These are phyloP conservation scores for Melanocharis versteri DNA, from an alignment of 2,113 vertebrate genomes.

Conservation along the genomic window DNA sequence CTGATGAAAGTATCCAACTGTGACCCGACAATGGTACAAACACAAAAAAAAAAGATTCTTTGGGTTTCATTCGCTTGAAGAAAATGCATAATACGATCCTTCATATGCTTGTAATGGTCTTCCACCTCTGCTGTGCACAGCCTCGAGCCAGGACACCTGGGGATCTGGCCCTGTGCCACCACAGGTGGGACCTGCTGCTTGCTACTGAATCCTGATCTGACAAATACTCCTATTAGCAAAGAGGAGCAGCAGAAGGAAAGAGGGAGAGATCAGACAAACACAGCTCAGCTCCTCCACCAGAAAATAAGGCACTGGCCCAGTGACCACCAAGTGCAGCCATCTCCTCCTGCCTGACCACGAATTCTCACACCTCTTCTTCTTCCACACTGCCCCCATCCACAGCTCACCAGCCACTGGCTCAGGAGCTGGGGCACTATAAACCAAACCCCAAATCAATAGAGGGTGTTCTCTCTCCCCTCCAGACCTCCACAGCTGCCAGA, in stretches of 20 bases:
- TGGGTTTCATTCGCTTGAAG: neutral
- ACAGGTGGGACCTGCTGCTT: neutral
- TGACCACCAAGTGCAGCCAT: neutral
- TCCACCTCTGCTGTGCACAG: neutral
- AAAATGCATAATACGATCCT: neutral
- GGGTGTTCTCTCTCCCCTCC: neutral
- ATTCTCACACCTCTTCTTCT: neutral
- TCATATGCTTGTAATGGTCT: neutral
- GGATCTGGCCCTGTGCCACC: neutral
- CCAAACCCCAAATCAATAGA: rapidly evolving
- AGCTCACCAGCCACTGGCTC: neutral
- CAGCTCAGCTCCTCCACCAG: neutral
- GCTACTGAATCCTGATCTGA: neutral
- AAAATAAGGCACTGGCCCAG: neutral
- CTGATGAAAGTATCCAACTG: constrained; percentile 33
- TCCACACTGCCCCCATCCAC: neutral
- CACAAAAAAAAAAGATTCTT: neutral
- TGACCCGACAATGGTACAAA: constrained; percentile 13
- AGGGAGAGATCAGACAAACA: neutral
- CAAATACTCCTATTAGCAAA: neutral
- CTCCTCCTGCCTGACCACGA: neutral
- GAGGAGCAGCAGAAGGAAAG: neutral
- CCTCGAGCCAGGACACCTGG: neutral
- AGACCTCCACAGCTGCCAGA: neutral
- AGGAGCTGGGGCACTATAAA: neutral